phyloP scores from a whole-genome alignment of 2,113 vertebrate genomes.

The Casuarius casuarius region DNA sequence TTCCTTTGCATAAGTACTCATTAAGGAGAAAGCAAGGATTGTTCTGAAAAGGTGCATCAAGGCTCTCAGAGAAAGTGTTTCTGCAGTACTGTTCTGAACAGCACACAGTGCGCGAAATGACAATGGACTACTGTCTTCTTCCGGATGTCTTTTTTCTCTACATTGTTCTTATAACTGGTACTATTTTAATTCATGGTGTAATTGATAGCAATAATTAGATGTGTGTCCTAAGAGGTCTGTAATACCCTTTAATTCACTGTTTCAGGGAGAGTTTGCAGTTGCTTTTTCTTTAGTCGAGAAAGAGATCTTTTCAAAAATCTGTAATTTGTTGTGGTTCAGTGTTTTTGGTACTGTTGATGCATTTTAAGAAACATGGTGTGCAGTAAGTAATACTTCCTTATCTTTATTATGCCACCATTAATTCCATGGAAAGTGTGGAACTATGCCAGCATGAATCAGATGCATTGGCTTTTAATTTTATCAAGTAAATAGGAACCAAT shows the following conservation, averaged over 20 bases:
- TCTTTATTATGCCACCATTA: neutral
- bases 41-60: neutral
- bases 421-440: neutral
- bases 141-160: neutral
- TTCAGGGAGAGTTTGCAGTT: neutral
- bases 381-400: neutral
- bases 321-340: neutral
- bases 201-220: neutral
- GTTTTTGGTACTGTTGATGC: neutral
- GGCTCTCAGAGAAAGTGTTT: neutral
- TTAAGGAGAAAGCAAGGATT: neutral
- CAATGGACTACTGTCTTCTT: neutral
- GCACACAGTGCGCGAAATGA: neutral
- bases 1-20: neutral
- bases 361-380: neutral
- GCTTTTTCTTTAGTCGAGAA: neutral
- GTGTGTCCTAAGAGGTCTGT: neutral
- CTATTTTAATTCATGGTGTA: neutral
- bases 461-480: slow-evolving; percentile 9
- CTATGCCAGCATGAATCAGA: neutral
- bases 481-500: neutral
- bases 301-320: neutral
- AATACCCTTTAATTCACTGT: neutral
- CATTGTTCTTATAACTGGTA: neutral
- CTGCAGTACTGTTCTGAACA: neutral